These are phyloP conservation scores for Sebastes diaconus DNA, from an alignment of 2,797 vertebrate species.

Conservation along the genomic window DNA sequence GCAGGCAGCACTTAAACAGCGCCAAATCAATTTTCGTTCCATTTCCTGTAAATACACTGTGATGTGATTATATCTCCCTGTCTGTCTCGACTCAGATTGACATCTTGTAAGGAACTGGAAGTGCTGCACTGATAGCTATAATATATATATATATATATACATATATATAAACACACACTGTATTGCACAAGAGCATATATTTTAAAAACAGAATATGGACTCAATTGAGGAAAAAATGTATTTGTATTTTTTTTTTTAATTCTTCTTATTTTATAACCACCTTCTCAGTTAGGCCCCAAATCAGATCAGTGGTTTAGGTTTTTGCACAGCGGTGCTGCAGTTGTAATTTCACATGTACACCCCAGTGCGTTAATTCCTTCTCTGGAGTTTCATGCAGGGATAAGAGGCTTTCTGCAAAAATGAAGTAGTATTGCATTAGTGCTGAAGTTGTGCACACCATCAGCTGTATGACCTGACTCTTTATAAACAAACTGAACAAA, in stretches of 20 bases:
- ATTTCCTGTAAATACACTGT: constrained; percentile 16
- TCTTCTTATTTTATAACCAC: not conserved
- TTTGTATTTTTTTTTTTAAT: not conserved
- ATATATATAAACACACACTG: not conserved
- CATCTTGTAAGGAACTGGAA: not conserved
- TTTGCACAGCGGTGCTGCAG: not conserved
- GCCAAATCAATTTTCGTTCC: constrained; percentile 2
- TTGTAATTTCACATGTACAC: constrained; percentile 9
- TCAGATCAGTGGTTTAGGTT: constrained; percentile 1
- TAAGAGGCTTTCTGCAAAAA: constrained; percentile 27
- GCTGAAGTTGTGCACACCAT: not conserved
- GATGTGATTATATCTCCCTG: constrained; percentile 4
- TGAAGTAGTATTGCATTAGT: constrained; percentile 6
- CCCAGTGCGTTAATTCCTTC: not conserved
- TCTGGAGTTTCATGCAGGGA: constrained; percentile 10
- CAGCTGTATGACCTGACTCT: constrained; percentile 1
- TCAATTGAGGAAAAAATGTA: not conserved
- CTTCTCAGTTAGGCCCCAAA: not conserved
- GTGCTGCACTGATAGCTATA: not conserved
- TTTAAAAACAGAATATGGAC: not conserved
- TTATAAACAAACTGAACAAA: constrained; percentile 3
- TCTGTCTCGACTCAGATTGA: not conserved
- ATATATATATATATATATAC: not conserved
- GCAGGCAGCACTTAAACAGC: not conserved
- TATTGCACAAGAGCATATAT: not conserved